These are phyloP conservation scores for Catostomus latipinnis DNA, from an alignment of 2,797 vertebrate species.

Conservation along the genomic window DNA sequence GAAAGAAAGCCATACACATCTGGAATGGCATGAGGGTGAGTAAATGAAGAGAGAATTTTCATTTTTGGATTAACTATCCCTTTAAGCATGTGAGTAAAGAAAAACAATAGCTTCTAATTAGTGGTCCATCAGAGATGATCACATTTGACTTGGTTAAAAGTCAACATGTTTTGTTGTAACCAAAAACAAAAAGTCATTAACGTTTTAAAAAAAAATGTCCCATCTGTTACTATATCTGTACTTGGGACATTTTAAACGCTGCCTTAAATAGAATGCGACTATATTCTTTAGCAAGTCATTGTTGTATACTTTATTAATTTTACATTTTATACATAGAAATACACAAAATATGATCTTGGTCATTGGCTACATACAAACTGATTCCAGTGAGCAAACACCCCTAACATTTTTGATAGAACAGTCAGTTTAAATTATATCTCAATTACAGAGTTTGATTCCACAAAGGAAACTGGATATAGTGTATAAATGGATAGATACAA, in stretches of 20 bases:
- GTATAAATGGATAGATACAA: neutral
- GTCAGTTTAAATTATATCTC: neutral
- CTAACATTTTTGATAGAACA: neutral
- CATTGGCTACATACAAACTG: neutral
- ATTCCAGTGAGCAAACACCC: neutral
- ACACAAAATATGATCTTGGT: neutral
- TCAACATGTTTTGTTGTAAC: neutral
- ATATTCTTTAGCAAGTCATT: neutral
- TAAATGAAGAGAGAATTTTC: too few relatives aligned
- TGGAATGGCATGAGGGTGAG: too few relatives aligned
- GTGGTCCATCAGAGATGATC: conserved; percentile 23
- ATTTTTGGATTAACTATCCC: too few relatives aligned
- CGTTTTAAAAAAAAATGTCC: neutral
- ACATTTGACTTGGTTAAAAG: conserved; percentile 27
- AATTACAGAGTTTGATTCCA: neutral
- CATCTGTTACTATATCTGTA: neutral
- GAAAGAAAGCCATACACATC: too few relatives aligned
- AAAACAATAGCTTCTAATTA: conserved; percentile 48
- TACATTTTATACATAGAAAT: neutral
- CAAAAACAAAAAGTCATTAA: neutral
- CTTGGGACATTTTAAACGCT: neutral
- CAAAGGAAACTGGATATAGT: neutral
- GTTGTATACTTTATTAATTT: neutral
- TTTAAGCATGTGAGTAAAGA: conserved; percentile 43
- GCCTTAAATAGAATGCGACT: neutral